Percentiles rank a stretch among this genome's conserved stretches.
These are phyloP conservation scores for Noctilio leporinus DNA, from an alignment of 2,113 vertebrate genomes.

Conservation along the genomic window DNA sequence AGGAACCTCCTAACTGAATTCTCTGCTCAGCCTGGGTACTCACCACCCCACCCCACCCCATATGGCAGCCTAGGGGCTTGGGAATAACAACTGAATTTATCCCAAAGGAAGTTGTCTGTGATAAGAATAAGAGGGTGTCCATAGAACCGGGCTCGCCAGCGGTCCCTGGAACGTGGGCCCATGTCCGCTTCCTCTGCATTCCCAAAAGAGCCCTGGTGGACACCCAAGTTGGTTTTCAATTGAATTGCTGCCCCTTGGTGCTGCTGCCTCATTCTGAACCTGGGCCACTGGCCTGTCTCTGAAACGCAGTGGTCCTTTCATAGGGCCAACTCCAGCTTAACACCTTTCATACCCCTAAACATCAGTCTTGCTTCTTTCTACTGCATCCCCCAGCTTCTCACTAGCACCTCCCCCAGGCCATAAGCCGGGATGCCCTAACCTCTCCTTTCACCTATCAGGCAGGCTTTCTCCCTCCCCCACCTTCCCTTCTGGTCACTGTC, in stretches of 20 bases:
- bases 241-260: accelerated
- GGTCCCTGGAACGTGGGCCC: background rate
- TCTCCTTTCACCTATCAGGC: background rate
- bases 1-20: background rate
- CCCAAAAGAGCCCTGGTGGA: background rate
- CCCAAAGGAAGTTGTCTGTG: background rate
- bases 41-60: no score
- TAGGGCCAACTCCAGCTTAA: background rate
- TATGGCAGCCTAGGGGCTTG: background rate
- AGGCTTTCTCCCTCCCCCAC: background rate
- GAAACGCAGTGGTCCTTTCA: background rate
- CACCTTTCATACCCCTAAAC: background rate
- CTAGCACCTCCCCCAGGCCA: background rate
- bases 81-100: background rate
- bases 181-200: background rate
- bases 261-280: background rate
- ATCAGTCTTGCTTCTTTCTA: background rate
- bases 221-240: no score
- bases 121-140: background rate
- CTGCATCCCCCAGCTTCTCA: no score
- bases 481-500: background rate
- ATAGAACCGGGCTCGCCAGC: background rate
- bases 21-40: accelerated
- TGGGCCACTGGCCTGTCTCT: background rate
- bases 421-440: background rate